Percentiles rank a stretch among this genome's conserved stretches.
Evolutionary conservation across 2,888 invertebrate species (phyloP).

Genomic region (Panzeria rudis): DNA sequence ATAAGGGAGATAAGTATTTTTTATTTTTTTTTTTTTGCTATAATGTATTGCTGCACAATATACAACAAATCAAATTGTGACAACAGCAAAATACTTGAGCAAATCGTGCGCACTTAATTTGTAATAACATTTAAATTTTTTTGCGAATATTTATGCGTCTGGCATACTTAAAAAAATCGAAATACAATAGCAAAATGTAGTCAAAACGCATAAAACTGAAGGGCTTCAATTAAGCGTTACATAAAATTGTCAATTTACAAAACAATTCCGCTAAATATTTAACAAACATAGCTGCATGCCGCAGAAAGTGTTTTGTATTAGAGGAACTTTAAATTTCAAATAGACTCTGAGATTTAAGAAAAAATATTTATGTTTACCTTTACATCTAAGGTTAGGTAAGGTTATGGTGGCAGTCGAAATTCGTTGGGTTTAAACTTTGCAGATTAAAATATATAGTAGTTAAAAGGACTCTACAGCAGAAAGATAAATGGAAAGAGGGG

Average conservation of each 20-base stretch:
- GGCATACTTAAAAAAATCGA: slow-evolving; percentile 2
- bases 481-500: too few relatives aligned
- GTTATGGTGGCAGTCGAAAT: too few relatives aligned
- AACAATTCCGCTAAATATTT: too few relatives aligned
- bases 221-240: not conserved
- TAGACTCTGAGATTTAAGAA: too few relatives aligned
- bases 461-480: too few relatives aligned
- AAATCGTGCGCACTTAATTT: slow-evolving; percentile 53
- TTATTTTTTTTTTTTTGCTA: not conserved
- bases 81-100: slow-evolving; percentile 25
- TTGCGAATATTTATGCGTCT: slow-evolving; percentile 28
- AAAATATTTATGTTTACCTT: too few relatives aligned
- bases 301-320: not conserved
- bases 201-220: not conserved
- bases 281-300: not conserved
- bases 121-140: slow-evolving; percentile 46
- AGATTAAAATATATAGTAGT: too few relatives aligned
- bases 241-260: not conserved
- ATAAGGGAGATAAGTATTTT: slow-evolving; percentile 30
- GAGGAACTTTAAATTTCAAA: too few relatives aligned
- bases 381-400: too few relatives aligned
- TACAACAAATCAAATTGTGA: slow-evolving; percentile 45
- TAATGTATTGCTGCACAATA: slow-evolving; percentile 26
- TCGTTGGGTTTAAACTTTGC: too few relatives aligned
- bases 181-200: not conserved